Conservation (phyloP, 2,888 invertebrate genomes). For the Chesias legatella region DNA sequence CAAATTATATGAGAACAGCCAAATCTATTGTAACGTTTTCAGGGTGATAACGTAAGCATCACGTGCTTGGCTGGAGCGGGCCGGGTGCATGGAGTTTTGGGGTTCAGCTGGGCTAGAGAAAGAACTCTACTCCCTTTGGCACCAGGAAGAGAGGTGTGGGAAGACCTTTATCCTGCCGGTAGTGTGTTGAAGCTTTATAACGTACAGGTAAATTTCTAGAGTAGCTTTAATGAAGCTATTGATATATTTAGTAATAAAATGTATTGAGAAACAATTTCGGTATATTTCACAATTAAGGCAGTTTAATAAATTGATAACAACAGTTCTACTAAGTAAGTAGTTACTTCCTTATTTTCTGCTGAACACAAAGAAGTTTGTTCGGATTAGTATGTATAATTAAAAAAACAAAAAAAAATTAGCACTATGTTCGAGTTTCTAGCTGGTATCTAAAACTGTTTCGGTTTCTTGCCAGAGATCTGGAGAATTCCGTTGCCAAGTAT, state of each 20-base stretch:
- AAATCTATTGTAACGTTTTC: constrained; percentile 20
- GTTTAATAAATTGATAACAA: too few species aligned
- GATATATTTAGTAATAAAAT: too few species aligned
- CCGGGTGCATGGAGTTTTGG: constrained; percentile 82
- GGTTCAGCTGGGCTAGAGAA: constrained; percentile 92
- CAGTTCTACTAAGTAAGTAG: too few species aligned
- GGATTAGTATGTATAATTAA: too few species aligned
- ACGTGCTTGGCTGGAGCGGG: constrained; percentile 86
- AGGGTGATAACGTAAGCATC: constrained; percentile 86
- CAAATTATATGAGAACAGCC: too few species aligned
- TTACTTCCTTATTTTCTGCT: too few species aligned
- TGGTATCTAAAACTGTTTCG: too few species aligned
- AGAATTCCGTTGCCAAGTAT: constrained; percentile 87
- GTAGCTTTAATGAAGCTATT: too few species aligned
- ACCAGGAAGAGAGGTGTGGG: constrained; percentile 90
- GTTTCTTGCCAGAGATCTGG: constrained; percentile 83
- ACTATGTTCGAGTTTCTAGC: too few species aligned
- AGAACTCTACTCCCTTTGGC: constrained; percentile 86
- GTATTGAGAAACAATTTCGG: too few species aligned
- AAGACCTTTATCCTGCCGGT: constrained; percentile 91
- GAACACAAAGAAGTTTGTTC: too few species aligned
- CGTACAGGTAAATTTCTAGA: constrained; percentile 80
- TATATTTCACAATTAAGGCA: background rate
- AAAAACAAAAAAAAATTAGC: too few species aligned
- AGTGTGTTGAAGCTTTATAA: constrained; percentile 89